Evolutionary conservation across 2,113 vertebrate genomes (phyloP), one percentile per base, ranked within the genome.

Genomic region (Oriolus oriolus): DNA sequence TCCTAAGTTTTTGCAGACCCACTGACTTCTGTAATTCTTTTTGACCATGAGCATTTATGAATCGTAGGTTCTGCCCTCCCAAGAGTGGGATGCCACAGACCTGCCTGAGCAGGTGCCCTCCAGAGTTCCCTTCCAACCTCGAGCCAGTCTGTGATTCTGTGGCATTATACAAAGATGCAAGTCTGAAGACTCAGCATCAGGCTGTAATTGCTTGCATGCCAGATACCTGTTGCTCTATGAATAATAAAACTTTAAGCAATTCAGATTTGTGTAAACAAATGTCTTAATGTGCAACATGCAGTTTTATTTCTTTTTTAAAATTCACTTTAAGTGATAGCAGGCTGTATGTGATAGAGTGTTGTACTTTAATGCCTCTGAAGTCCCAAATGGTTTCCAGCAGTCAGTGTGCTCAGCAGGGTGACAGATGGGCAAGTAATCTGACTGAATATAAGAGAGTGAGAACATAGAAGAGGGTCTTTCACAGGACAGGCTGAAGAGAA

Each of bases 1-100:
- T n/a, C 0, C 0, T 30, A 47, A 26, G 20, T 30, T 88, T 70
- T 80, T 71, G 37, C 26, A 42, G 11, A 35, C 30, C 9, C 11
- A 6, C 26, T 88, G 75, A 35, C 16, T 56, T 87, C 27, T 23
- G 57, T 27, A 13, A 16, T 42, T 64, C 4, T 73, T 57, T 73
- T 57, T 81, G 35, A 37, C 52, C 7, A 20, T 20, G 3, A 28
- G 8, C 5, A 33, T 59, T 49, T 74, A 14, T 44, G 31, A 65
- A 65, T 50, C 22, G 50, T 50, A 44, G 21, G 6, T 50, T 33
- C 16, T 81, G 31, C 15, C 42, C 42, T 42, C 12, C 33, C 27
- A 50, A 33, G 59, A 35, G 33, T 44, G 27, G 27, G 45, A 20
- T 57, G 52, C 18, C 37, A 37, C 35, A 27, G 59, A 88, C 22